A percentile compares a stretch with the other conserved stretches of the same genome.
Conservation (phyloP, 2,797 vertebrate species). For the Orestias chungarensis region DNA sequence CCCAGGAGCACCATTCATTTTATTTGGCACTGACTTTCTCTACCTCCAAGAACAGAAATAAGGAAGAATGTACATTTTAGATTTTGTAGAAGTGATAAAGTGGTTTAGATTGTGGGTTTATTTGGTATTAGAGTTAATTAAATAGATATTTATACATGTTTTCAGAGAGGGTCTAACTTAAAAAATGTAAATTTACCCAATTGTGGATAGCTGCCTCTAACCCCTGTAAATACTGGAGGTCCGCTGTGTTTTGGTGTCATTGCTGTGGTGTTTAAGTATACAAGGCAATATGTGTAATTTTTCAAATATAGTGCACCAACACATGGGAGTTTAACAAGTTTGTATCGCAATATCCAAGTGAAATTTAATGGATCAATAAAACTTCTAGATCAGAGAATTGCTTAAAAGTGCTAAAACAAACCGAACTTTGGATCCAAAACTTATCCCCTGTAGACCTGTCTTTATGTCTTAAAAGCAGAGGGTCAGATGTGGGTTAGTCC, state of each 20-base stretch:
- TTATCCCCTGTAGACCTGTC: not conserved
- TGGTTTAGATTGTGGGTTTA: not conserved
- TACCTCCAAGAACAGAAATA: not conserved
- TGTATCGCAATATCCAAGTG: not conserved
- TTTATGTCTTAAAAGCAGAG: not conserved
- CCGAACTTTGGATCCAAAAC: not conserved
- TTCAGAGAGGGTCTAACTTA: too few relatives aligned
- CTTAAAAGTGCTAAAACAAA: constrained; percentile 3
- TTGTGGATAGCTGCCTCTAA: too few relatives aligned
- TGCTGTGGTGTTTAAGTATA: not conserved
- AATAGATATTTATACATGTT: too few relatives aligned
- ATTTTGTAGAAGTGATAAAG: not conserved
- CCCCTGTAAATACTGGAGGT: too few relatives aligned
- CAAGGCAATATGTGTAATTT: not conserved
- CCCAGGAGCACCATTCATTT: not conserved
- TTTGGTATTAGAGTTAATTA: too few relatives aligned
- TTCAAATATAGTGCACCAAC: not conserved
- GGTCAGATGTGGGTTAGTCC: constrained; percentile 6
- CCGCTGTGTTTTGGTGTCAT: not conserved
- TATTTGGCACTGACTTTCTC: not conserved
- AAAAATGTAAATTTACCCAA: too few relatives aligned
- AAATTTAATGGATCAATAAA: constrained; percentile 1
- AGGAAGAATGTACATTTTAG: not conserved
- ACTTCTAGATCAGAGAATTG: not conserved
- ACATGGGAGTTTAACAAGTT: constrained; percentile 2